phyloP scores from a whole-genome alignment of 2,797 vertebrate genomes.

The Coranthus polyacanthus region DNA sequence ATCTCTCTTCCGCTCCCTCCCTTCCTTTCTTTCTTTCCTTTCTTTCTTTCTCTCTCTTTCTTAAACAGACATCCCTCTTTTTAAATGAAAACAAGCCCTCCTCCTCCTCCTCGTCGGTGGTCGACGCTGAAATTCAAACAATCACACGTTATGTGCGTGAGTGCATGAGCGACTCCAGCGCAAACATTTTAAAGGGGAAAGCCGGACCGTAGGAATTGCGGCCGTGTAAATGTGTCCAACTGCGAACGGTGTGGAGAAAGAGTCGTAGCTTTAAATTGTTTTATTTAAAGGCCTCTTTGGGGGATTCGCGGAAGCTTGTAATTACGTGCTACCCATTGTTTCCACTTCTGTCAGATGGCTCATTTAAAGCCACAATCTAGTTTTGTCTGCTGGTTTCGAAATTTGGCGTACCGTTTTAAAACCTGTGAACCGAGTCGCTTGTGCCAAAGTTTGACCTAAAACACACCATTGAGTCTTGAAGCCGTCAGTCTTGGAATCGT shows the following conservation, averaged over 20 bases:
- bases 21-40: slow-evolving; percentile 26
- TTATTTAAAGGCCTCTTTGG: too few species aligned
- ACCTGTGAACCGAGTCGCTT: slow-evolving; percentile 26
- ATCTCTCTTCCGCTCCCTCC: slow-evolving; percentile 20
- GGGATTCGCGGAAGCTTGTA: too few species aligned
- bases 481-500: too few species aligned
- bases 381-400: slow-evolving; percentile 1
- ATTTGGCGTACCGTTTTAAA: slow-evolving; percentile 9
- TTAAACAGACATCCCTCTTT: slow-evolving; percentile 75
- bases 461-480: background rate
- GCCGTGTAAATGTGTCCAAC: too few species aligned
- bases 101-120: slow-evolving; percentile 61
- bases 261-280: too few species aligned
- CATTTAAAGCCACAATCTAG: background rate
- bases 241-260: too few species aligned
- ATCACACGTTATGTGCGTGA: slow-evolving; percentile 27
- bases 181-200: slow-evolving; percentile 18
- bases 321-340: background rate
- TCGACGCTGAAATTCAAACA: slow-evolving; percentile 64
- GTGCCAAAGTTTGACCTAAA: background rate
- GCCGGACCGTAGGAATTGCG: slow-evolving; percentile 1
- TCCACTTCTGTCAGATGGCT: background rate
- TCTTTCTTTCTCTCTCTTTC: slow-evolving; percentile 41
- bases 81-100: slow-evolving; percentile 84
- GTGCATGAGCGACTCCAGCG: slow-evolving; percentile 9